Percentiles rank a stretch among this genome's conserved stretches.
These are phyloP conservation scores for Batillaria attramentaria DNA, from an alignment of 1,140 invertebrate genomes.

Conservation along the genomic window DNA sequence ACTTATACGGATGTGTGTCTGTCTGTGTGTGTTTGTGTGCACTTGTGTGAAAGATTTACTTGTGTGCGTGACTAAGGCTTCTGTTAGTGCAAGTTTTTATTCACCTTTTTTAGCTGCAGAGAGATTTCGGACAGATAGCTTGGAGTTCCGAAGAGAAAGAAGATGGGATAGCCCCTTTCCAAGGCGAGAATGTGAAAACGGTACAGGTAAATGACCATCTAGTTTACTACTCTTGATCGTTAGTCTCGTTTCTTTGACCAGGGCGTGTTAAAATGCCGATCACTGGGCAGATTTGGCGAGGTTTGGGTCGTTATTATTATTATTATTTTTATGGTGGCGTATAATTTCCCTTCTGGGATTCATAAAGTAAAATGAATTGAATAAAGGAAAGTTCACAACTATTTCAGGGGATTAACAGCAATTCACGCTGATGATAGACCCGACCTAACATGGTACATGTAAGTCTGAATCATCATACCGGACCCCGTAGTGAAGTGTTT, in stretches of 20 bases:
- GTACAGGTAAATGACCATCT: slow-evolving; percentile 32
- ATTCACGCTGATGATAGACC: no score
- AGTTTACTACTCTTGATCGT: slow-evolving; percentile 8
- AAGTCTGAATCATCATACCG: background rate
- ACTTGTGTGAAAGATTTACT: no score
- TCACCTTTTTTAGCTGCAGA: slow-evolving; percentile 61
- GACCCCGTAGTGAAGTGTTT: background rate
- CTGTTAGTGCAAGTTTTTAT: no score
- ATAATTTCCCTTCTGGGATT: no score
- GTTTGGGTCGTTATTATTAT: background rate
- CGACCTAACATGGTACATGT: no score
- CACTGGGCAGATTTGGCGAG: background rate
- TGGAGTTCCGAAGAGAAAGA: slow-evolving; percentile 10
- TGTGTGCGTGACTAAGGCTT: no score
- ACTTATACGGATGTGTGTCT: no score
- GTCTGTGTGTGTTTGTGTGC: no score
- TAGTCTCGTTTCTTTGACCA: background rate
- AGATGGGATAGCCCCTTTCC: slow-evolving; percentile 12
- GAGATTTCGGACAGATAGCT: slow-evolving; percentile 34
- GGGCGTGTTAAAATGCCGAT: background rate
- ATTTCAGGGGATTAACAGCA: background rate
- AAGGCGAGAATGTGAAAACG: slow-evolving; percentile 31
- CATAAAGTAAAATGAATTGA: no score
- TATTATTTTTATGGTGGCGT: no score
- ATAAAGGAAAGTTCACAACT: background rate